Percentiles rank a stretch among this genome's conserved stretches.
Evolutionary conservation across 2,888 invertebrate species (phyloP).

Genomic region (Protonemura montana): DNA sequence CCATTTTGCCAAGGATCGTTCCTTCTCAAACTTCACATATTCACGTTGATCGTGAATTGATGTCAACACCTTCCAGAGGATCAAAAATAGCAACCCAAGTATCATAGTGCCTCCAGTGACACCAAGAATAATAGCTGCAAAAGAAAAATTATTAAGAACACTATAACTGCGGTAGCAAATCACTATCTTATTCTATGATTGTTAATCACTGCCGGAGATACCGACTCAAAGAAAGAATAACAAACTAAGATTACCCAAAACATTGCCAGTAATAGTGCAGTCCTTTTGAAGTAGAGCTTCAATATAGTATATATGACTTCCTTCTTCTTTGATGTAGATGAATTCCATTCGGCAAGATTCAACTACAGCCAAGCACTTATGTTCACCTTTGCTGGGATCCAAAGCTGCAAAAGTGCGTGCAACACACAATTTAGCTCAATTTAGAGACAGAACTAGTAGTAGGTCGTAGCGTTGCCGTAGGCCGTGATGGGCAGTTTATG

Average conservation of each 20-base stretch:
- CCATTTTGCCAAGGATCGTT: slow-evolving; percentile 73
- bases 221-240: background rate
- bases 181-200: too few relatives aligned
- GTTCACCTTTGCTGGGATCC: slow-evolving; percentile 54
- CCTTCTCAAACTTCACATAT: slow-evolving; percentile 76
- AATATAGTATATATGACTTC: slow-evolving; percentile 58
- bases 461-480: too few relatives aligned
- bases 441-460: too few relatives aligned
- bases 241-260: too few relatives aligned
- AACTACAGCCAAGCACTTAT: slow-evolving; percentile 59
- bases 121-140: slow-evolving; percentile 71
- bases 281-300: slow-evolving; percentile 60
- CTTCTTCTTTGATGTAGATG: slow-evolving; percentile 58
- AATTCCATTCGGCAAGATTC: slow-evolving; percentile 61
- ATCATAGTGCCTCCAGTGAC: slow-evolving; percentile 75
- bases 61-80: slow-evolving; percentile 80
- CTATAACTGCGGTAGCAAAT: too few relatives aligned
- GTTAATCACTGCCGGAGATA: too few relatives aligned
- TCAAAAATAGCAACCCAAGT: slow-evolving; percentile 73
- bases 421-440: too few relatives aligned
- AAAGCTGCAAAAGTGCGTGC: too few relatives aligned
- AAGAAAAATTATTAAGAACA: slow-evolving; percentile 49
- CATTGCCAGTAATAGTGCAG: slow-evolving; percentile 59
- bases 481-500: too few relatives aligned
- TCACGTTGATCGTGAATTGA: slow-evolving; percentile 77